Base-by-base conservation (phyloP, 2,888 invertebrate genomes). In the Eristalinus sepulchralis region DNA sequence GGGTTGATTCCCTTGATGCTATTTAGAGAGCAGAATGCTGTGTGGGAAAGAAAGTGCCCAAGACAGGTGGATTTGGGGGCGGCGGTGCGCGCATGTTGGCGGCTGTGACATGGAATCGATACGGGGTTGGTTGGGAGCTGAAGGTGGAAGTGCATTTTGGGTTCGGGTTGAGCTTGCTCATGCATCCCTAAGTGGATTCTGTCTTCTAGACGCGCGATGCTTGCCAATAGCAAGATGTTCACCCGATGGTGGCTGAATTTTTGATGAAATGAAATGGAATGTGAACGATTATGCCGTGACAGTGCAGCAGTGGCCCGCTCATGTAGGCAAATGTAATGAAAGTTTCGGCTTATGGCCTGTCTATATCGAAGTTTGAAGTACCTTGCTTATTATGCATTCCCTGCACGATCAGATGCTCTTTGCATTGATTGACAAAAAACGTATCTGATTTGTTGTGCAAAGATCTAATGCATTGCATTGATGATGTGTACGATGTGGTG, bases 41-140 rank as follows among this genome's bases (percentile, higher is more conserved):
- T 47, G 47, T 8, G 17, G 47, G 8, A 47, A 17, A 47, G 17
- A 47, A 47, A 11, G 9, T 20, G 10, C 63, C 17, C 17, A 55
- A 17, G 55, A 73, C 63, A 63, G 63, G 55, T 39, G 31, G 39
- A 36, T 64, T 27, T 17, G 64, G 27, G 55, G 22, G 33, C 22
- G 53, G 17, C n/a, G 27, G 24, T 73, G 57, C n/a, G 39, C n/a
- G 34, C 34, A 1, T n/a, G 39, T 17, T n/a, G n/a, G 47, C 47
- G 47, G n/a, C 1, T 1, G 47, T 20, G 64, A 36, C 33, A 3
- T 17, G 17, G 55, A 64, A 73, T 73, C 73, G 64, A 73, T 63
- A 36, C 27, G 47, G 2, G n/a, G 47, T 47, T 47, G n/a, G 17
- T 6, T 47, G n/a, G n/a, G 6, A 47, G 8, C 47, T 17, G n/a